Percentiles rank a stretch among this genome's conserved stretches.
Conservation (phyloP, 2,797 vertebrate genomes). For the Aselliscus stoliczkanus region DNA sequence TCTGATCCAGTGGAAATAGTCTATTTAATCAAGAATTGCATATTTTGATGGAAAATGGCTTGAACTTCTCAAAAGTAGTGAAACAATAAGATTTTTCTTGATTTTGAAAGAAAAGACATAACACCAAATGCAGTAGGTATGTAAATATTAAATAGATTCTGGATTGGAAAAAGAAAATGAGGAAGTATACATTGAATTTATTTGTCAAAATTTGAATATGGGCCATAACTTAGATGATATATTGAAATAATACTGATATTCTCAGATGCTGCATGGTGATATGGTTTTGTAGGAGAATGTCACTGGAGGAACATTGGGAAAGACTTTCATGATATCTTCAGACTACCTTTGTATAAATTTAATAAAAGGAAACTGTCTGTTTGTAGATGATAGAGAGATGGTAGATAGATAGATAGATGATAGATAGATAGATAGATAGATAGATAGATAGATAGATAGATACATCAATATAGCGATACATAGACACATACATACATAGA, state of each 20-base stretch:
- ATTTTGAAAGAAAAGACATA: background rate
- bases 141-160: background rate
- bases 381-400: background rate
- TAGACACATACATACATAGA: background rate
- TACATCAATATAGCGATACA: background rate
- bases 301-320: background rate
- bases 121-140: background rate
- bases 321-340: background rate
- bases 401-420: background rate
- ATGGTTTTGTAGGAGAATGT: background rate
- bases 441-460: background rate
- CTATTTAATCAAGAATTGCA: background rate
- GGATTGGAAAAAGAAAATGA: background rate
- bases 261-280: background rate
- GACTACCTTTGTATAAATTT: background rate
- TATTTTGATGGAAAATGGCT: background rate
- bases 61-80: background rate
- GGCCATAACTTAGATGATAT: background rate
- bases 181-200: background rate
- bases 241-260: background rate
- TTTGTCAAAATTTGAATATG: background rate
- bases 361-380: background rate
- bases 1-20: background rate
- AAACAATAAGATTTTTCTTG: background rate
- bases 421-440: background rate